Evolutionary conservation across 2,888 invertebrate species (phyloP).

Genomic region (Anaspis maculata): DNA sequence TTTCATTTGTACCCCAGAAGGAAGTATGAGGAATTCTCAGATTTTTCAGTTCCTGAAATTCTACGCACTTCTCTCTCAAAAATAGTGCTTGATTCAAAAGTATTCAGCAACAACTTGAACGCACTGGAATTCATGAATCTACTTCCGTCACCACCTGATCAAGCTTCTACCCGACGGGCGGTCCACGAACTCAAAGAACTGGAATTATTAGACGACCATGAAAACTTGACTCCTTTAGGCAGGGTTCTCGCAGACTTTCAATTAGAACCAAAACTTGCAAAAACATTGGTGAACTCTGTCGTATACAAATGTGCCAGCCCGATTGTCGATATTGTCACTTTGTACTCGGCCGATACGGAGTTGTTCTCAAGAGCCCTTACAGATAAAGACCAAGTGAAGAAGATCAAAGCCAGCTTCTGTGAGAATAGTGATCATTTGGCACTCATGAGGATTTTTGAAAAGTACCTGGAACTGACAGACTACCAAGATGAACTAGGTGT

Average conservation of each 20-base stretch:
- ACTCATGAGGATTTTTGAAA: slow-evolving; percentile 47
- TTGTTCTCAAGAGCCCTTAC: slow-evolving; percentile 46
- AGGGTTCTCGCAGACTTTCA: slow-evolving; percentile 42
- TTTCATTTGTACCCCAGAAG: slow-evolving; percentile 49
- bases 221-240: slow-evolving; percentile 58
- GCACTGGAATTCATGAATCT: slow-evolving; percentile 51
- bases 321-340: slow-evolving; percentile 43
- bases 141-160: slow-evolving; percentile 55
- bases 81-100: slow-evolving; percentile 52
- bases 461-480: slow-evolving; percentile 40
- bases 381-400: slow-evolving; percentile 45
- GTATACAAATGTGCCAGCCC: slow-evolving; percentile 49
- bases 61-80: slow-evolving; percentile 48
- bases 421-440: slow-evolving; percentile 56
- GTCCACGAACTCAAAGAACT: slow-evolving; percentile 52
- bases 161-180: slow-evolving; percentile 46
- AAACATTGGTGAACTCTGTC: slow-evolving; percentile 50
- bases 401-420: slow-evolving; percentile 46
- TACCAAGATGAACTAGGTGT: slow-evolving; percentile 22
- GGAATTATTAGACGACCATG: slow-evolving; percentile 50
- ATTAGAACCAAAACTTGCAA: slow-evolving; percentile 53
- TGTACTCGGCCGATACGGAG: slow-evolving; percentile 46
- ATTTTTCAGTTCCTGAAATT: slow-evolving; percentile 56
- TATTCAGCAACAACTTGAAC: slow-evolving; percentile 50
- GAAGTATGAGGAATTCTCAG: slow-evolving; percentile 44